Conservation (phyloP, 2,113 vertebrate genomes). For the Megalops atlanticus region DNA sequence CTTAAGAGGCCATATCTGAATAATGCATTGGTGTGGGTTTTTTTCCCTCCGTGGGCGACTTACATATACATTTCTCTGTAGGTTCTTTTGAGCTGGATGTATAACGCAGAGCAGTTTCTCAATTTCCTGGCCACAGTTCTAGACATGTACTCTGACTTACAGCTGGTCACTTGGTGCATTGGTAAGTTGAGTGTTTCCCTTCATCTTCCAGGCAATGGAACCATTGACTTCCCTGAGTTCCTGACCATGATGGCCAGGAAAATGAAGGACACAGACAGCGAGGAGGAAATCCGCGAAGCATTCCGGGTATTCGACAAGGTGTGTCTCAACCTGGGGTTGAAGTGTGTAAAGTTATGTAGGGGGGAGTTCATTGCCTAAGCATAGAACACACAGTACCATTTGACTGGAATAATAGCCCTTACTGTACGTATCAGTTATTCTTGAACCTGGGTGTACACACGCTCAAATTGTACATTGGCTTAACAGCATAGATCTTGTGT, state of each 20-base stretch:
- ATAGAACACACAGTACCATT: background rate
- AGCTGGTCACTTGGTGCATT: background rate
- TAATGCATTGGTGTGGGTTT: background rate
- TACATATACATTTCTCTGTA: background rate
- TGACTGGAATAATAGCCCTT: background rate
- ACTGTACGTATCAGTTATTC: background rate
- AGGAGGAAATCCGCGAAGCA: slow-evolving; percentile 96
- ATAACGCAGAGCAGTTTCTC: background rate
- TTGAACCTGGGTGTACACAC: background rate
- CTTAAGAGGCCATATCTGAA: background rate
- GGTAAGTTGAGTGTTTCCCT: background rate
- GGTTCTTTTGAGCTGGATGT: background rate
- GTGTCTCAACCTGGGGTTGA: slow-evolving; percentile 15
- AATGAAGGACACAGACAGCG: slow-evolving; percentile 98
- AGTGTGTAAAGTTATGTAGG: background rate
- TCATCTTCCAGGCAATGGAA: slow-evolving; percentile 84
- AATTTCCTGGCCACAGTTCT: background rate
- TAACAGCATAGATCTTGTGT: background rate
- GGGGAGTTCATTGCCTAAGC: background rate
- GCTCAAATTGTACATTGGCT: background rate
- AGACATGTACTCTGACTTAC: too few species aligned
- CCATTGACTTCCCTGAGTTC: slow-evolving; percentile 97
- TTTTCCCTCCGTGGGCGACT: background rate
- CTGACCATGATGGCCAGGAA: slow-evolving; percentile 99
- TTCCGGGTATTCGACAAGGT: slow-evolving; percentile 99